These are phyloP conservation scores for Petrocephalus schoutedeni DNA, from an alignment of 2,797 vertebrate species.

Conservation along the genomic window DNA sequence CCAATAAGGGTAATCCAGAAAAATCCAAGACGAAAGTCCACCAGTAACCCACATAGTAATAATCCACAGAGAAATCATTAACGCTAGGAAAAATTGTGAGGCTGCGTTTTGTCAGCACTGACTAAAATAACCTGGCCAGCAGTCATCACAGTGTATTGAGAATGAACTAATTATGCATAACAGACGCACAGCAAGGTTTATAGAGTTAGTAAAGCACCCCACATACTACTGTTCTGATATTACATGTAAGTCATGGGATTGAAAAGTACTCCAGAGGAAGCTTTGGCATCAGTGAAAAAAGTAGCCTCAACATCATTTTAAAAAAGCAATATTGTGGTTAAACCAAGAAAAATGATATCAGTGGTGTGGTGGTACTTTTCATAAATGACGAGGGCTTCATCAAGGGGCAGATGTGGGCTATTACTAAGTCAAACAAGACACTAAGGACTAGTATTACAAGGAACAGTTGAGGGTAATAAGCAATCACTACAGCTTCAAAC, in stretches of 20 bases:
- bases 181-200: not conserved
- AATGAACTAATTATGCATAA: not conserved
- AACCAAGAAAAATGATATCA: not conserved
- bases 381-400: not conserved
- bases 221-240: not conserved
- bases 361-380: not conserved
- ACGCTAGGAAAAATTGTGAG: not conserved
- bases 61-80: not conserved
- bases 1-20: not conserved
- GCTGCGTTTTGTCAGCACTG: not conserved
- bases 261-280: not conserved
- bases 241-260: not conserved
- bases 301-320: not conserved
- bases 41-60: not conserved
- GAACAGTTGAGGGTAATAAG: not conserved
- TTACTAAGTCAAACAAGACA: not conserved
- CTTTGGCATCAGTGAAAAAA: not conserved
- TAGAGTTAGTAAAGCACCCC: not conserved
- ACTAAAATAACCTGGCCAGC: not conserved
- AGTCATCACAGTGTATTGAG: not conserved
- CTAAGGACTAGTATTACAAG: not conserved
- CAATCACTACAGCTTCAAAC: not conserved
- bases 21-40: not conserved
- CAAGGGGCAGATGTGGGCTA: not conserved
- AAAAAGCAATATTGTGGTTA: not conserved